Base-by-base conservation (phyloP, 2,113 vertebrate genomes). In the Phrynosoma platyrhinos region DNA sequence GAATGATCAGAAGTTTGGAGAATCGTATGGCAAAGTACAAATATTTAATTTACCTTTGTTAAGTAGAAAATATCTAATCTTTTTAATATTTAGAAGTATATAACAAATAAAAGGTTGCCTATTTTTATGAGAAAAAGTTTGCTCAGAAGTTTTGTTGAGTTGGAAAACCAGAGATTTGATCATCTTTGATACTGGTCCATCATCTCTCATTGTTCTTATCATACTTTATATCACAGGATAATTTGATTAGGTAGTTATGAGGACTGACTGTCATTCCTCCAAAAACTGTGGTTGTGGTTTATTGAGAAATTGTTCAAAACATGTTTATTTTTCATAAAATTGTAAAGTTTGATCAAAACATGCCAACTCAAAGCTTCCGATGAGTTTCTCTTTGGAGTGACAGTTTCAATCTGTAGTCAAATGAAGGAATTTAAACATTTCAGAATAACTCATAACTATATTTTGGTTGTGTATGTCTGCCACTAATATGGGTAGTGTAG, bases 161-260 rank as follows among this genome's bases (percentile, higher is more conserved):
- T 85, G 40, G 30, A 21, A 30, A 30, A 27, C 77, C n/a, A 72
- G 81, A 74, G 1, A 18, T 18, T 85, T 84, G 30, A n/a, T 76
- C 16, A 79, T 66, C 85, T 62, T 42, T 40, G 23, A 7, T 32
- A 68, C 5, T 23, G 30, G 18, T n/a, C 18, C n/a, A 72, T 6
- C 2, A 1, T 66, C 27, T 36, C n/a, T 10, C 62, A 78, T 72
- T 69, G 27, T 87, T 92, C 91, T 77, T 53, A 32, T 3, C 2
- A 30, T 80, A 12, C 27, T 2, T 87, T 88, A 47, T 18, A 2
- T 87, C 68, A 80, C 27, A 23, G 7, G 3, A 53, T 42, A 20
- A 62, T 16, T 9, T 90, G 42, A 68, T 86, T 69, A 77, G 76
- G 47, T 82, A 72, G 36, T 84, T 79, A 21, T 36, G 69, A 82